These are phyloP conservation scores for Epinephelus moara DNA, from an alignment of 2,113 vertebrate genomes.

Conservation along the genomic window DNA sequence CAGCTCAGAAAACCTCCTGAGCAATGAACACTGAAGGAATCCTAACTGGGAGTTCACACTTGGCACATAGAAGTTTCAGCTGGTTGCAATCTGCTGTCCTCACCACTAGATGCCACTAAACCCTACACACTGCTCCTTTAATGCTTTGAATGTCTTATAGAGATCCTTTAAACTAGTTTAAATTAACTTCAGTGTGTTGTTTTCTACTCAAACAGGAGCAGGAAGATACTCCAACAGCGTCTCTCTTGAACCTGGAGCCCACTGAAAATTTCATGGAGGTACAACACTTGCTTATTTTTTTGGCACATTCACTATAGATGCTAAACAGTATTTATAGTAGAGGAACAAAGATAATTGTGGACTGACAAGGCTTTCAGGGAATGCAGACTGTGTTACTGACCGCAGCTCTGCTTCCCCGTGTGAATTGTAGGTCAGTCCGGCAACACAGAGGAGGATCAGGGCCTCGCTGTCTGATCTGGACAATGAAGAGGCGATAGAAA, in stretches of 20 bases:
- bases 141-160: too few relatives aligned
- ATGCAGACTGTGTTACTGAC: neutral
- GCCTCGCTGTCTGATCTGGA: conserved; percentile 95
- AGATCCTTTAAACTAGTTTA: neutral
- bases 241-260: conserved; percentile 86
- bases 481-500: conserved; percentile 91
- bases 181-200: conserved; percentile 9
- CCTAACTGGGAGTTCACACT: too few relatives aligned
- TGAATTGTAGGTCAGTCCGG: conserved; percentile 85
- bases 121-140: too few relatives aligned
- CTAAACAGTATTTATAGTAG: neutral
- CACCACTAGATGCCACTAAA: too few relatives aligned
- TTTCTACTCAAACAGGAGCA: conserved; percentile 84
- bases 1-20: too few relatives aligned
- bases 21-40: too few relatives aligned
- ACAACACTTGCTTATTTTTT: conserved; percentile 40
- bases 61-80: too few relatives aligned
- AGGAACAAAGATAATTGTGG: neutral
- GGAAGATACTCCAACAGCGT: conserved; percentile 84
- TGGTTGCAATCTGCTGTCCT: too few relatives aligned
- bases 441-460: conserved; percentile 87
- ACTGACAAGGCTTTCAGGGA: neutral
- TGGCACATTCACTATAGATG: neutral
- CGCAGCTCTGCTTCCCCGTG: neutral
- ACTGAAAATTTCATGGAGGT: conserved; percentile 87